phyloP scores from a whole-genome alignment of 2,888 invertebrate species.

The Macaria notata region DNA sequence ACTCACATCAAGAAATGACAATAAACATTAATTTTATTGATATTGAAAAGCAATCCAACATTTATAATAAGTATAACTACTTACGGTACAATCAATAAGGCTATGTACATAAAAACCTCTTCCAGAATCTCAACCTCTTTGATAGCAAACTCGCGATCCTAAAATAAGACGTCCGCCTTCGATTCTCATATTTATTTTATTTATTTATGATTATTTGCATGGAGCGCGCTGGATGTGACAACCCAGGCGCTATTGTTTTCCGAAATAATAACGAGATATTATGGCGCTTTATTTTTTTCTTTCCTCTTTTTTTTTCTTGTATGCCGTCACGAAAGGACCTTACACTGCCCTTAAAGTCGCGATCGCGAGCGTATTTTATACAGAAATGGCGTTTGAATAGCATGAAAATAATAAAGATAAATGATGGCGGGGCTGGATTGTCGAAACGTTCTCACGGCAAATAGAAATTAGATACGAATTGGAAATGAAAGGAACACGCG shows the following conservation, averaged over 20 bases:
- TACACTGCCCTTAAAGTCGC: constrained; percentile 35
- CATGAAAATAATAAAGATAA: constrained; percentile 30
- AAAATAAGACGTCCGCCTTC: constrained; percentile 73
- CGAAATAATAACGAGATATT: constrained; percentile 74
- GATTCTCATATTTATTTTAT: constrained; percentile 77
- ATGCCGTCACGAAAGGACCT: constrained; percentile 56
- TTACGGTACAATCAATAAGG: too few species aligned
- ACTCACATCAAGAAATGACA: too few species aligned
- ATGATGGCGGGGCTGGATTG: constrained; percentile 18
- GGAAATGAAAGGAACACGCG: too few species aligned
- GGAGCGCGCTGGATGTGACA: constrained; percentile 76
- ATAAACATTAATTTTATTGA: too few species aligned
- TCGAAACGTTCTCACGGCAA: constrained; percentile 30
- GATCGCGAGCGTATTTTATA: constrained; percentile 33
- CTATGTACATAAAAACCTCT: constrained; percentile 3
- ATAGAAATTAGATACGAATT: too few species aligned
- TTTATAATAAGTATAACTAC: too few species aligned
- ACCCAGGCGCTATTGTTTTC: constrained; percentile 76
- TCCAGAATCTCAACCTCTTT: constrained; percentile 30
- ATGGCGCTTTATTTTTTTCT: constrained; percentile 67
- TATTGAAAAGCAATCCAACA: too few species aligned
- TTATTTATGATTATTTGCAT: constrained; percentile 82
- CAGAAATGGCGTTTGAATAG: constrained; percentile 37
- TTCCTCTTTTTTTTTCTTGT: constrained; percentile 49
- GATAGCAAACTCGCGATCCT: constrained; percentile 51